phyloP scores from a whole-genome alignment of 53 echinoderm and acorn worm genomes.

The Paracentrotus lividus region DNA sequence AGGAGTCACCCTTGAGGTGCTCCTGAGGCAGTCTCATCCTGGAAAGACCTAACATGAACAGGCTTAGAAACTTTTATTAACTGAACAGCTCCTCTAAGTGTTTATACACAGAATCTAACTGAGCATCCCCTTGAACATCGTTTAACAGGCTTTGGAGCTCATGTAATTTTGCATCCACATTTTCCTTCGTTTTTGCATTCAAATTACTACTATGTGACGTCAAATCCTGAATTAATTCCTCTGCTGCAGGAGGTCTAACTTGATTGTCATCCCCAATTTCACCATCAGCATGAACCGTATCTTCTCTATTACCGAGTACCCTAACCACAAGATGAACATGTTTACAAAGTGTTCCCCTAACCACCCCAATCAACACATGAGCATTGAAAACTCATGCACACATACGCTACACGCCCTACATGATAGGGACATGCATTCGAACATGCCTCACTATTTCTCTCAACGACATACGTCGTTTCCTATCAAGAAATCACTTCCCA shows the following conservation, averaged over 20 bases:
- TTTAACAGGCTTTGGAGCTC: not conserved
- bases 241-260: not conserved
- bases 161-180: not conserved
- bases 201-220: not conserved
- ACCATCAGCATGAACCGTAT: not conserved
- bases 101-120: not conserved
- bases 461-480: not conserved
- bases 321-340: slow-evolving; percentile 2
- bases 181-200: not conserved
- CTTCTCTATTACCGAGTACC: not conserved
- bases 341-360: slow-evolving; percentile 44
- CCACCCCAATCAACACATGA: slow-evolving; percentile 42
- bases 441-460: not conserved
- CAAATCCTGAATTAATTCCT: not conserved
- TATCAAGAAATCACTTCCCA: slow-evolving; percentile 45
- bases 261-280: not conserved
- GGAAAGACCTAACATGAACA: not conserved
- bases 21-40: not conserved
- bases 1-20: not conserved
- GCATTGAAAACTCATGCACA: slow-evolving; percentile 43
- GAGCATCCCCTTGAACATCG: not conserved
- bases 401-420: slow-evolving; percentile 15
- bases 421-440: not conserved
- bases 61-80: not conserved
- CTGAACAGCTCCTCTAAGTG: not conserved